These are phyloP conservation scores for Nephrocerus scutellatus DNA, from an alignment of 2,888 invertebrate genomes.

Conservation along the genomic window DNA sequence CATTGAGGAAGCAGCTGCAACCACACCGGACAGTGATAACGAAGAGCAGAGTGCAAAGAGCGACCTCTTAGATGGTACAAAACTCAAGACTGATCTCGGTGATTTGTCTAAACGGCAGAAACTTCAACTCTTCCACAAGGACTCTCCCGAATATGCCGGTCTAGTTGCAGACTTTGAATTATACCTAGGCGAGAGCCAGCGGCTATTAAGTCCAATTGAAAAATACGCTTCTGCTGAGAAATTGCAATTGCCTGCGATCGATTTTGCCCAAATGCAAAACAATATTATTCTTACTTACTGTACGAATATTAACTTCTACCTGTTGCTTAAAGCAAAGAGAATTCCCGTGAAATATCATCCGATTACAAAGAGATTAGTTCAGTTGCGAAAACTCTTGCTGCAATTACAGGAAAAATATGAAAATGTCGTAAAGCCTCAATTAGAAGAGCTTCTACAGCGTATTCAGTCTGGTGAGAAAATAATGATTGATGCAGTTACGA, in stretches of 20 bases:
- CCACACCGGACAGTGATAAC: slow-evolving; percentile 34
- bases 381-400: slow-evolving; percentile 68
- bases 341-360: slow-evolving; percentile 75
- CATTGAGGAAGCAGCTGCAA: too few species aligned
- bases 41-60: slow-evolving; percentile 33
- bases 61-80: slow-evolving; percentile 20
- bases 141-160: slow-evolving; percentile 79
- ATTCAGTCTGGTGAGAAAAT: slow-evolving; percentile 49
- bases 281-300: slow-evolving; percentile 72
- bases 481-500: slow-evolving; percentile 30
- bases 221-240: slow-evolving; percentile 56
- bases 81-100: slow-evolving; percentile 69
- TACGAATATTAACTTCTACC: slow-evolving; percentile 77
- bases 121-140: slow-evolving; percentile 67
- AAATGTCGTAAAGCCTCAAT: slow-evolving; percentile 60
- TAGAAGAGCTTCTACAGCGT: slow-evolving; percentile 57
- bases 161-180: slow-evolving; percentile 73
- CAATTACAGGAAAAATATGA: slow-evolving; percentile 66
- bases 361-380: slow-evolving; percentile 75
- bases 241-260: slow-evolving; percentile 59
- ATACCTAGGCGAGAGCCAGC: slow-evolving; percentile 59
- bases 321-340: slow-evolving; percentile 73
- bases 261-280: slow-evolving; percentile 65
- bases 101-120: slow-evolving; percentile 71
- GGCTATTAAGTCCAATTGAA: slow-evolving; percentile 61